These are phyloP conservation scores for Dendrolimus kikuchii DNA, from an alignment of 1,140 invertebrate species.

Conservation along the genomic window DNA sequence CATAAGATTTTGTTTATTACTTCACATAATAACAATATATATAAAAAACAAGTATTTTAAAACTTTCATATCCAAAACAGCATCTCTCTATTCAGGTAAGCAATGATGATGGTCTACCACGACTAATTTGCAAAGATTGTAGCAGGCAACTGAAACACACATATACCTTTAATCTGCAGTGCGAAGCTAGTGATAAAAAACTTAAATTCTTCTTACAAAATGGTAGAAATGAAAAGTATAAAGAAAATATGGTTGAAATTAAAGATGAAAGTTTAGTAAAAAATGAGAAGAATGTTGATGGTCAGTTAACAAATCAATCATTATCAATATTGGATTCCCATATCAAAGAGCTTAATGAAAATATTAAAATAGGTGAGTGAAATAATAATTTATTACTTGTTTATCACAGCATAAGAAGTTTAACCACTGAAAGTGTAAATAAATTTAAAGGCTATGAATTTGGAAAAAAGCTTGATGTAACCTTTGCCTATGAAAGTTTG, in stretches of 20 bases:
- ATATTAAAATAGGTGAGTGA: constrained; percentile 30
- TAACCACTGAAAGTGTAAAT: too few species aligned
- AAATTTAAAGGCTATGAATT: too few species aligned
- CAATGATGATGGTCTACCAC: constrained; percentile 46
- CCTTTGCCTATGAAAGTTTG: too few species aligned
- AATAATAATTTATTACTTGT: too few species aligned
- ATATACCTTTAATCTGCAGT: constrained; percentile 47
- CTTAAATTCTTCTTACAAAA: constrained; percentile 29
- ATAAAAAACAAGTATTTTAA: too few species aligned
- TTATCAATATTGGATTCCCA: constrained; percentile 10
- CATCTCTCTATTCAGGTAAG: constrained; percentile 4
- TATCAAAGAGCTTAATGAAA: constrained; percentile 14
- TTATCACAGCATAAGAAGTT: too few species aligned
- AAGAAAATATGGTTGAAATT: constrained; percentile 3
- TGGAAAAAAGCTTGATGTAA: too few species aligned
- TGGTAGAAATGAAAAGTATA: constrained; percentile 2
- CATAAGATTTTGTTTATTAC: too few species aligned
- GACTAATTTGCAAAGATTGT: constrained; percentile 54
- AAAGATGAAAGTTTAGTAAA: constrained; percentile 12
- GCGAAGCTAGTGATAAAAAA: constrained; percentile 42
- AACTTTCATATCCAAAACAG: too few species aligned
- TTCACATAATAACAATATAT: too few species aligned
- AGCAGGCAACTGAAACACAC: constrained; percentile 40
- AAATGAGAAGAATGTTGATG: constrained; percentile 6
- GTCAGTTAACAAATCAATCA: constrained; percentile 4